Percentiles rank a stretch among this genome's conserved stretches.
These are phyloP conservation scores for Cephonodes hylas DNA, from an alignment of 2,888 invertebrate species.

Conservation along the genomic window DNA sequence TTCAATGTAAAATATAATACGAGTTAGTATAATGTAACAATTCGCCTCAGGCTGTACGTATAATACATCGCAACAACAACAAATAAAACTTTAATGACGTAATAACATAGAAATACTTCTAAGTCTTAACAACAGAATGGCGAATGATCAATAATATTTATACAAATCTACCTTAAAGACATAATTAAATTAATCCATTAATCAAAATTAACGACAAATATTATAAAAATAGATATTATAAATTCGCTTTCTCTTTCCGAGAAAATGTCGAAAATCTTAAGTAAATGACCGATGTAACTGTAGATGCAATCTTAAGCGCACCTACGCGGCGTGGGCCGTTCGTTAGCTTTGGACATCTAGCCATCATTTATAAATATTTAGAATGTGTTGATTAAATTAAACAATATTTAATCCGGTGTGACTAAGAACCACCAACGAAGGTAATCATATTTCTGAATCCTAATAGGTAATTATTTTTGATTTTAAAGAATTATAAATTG, in stretches of 20 bases:
- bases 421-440: too few relatives aligned
- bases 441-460: too few relatives aligned
- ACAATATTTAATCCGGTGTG: neutral
- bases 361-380: constrained; percentile 14
- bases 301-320: constrained; percentile 22
- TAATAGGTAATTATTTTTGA: too few relatives aligned
- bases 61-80: neutral
- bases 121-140: neutral
- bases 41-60: too few relatives aligned
- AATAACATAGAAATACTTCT: too few relatives aligned
- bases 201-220: neutral
- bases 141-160: neutral
- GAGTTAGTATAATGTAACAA: too few relatives aligned
- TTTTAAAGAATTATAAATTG: too few relatives aligned
- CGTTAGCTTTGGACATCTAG: constrained; percentile 28
- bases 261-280: constrained; percentile 15
- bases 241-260: constrained; percentile 12
- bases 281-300: constrained; percentile 22
- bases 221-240: neutral
- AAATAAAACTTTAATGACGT: neutral
- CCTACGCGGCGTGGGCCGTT: constrained; percentile 26
- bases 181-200: neutral
- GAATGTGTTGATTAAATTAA: neutral
- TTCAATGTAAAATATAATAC: too few relatives aligned
- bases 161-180: neutral